These are phyloP conservation scores for Monochamus alternatus DNA, from an alignment of 2,888 invertebrate genomes.

Conservation along the genomic window DNA sequence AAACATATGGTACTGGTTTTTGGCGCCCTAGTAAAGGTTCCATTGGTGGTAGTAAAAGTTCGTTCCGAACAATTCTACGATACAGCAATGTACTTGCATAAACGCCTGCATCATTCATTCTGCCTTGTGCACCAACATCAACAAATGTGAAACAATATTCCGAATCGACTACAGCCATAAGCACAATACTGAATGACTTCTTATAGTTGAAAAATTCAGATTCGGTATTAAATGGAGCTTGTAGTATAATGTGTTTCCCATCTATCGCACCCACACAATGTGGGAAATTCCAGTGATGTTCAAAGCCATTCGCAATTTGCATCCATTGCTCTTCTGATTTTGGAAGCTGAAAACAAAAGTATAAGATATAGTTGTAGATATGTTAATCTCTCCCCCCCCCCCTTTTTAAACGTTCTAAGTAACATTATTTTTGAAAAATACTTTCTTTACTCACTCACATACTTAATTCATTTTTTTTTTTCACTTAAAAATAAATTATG, in stretches of 20 bases:
- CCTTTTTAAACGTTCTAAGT: not conserved
- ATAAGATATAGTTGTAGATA: not conserved
- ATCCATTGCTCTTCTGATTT: constrained; percentile 40
- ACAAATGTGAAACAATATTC: constrained; percentile 64
- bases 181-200: constrained; percentile 61
- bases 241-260: constrained; percentile 61
- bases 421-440: not conserved
- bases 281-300: constrained; percentile 56
- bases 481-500: not conserved
- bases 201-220: constrained; percentile 62
- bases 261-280: constrained; percentile 61
- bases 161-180: constrained; percentile 65
- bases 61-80: not conserved
- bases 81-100: not conserved
- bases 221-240: constrained; percentile 46
- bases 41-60: not conserved
- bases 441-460: not conserved
- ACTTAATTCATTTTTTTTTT: not conserved
- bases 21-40: not conserved
- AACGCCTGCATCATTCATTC: constrained; percentile 61
- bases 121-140: constrained; percentile 61
- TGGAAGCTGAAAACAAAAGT: constrained; percentile 32
- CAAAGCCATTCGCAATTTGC: constrained; percentile 38
- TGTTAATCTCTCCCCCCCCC: too few relatives aligned
- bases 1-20: constrained; percentile 27